Evolutionary conservation across 2,113 vertebrate genomes (phyloP).

Genomic region (Motacilla alba): DNA sequence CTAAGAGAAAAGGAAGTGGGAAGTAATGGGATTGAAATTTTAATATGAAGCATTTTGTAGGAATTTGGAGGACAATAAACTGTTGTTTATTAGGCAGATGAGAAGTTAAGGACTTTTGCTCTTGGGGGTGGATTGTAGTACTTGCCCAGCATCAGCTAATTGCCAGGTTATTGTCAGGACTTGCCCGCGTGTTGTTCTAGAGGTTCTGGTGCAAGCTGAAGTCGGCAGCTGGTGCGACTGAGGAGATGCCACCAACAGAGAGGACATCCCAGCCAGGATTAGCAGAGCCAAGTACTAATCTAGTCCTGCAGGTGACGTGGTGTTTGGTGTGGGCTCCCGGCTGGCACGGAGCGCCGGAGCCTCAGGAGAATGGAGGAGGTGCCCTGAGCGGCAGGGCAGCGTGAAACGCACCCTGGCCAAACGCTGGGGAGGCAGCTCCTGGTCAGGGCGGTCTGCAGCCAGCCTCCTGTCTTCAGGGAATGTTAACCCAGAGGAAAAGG

Average conservation of each 20-base stretch:
- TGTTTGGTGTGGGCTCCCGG: fast-evolving
- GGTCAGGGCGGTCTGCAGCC: not conserved
- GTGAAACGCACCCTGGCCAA: fast-evolving
- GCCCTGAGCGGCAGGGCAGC: not conserved
- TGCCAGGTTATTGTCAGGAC: not conserved
- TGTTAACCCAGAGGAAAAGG: not conserved
- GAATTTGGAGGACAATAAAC: not conserved
- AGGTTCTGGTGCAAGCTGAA: not conserved
- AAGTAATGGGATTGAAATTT: not conserved
- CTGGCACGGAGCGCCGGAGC: fast-evolving
- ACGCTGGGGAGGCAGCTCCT: fast-evolving
- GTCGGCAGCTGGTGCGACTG: not conserved
- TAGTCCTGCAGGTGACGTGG: not conserved
- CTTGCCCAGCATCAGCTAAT: not conserved
- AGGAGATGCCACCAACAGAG: not conserved
- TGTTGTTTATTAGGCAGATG: not conserved
- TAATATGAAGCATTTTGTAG: not conserved
- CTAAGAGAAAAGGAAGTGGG: not conserved
- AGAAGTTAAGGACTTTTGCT: not conserved
- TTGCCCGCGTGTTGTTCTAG: fast-evolving
- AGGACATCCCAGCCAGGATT: not conserved
- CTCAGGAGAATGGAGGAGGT: not conserved
- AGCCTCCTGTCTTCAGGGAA: not conserved
- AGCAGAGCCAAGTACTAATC: not conserved
- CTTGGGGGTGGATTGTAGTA: not conserved